These are phyloP conservation scores for Onthophagus sagittarius DNA, from an alignment of 2,888 invertebrate genomes.

Conservation along the genomic window DNA sequence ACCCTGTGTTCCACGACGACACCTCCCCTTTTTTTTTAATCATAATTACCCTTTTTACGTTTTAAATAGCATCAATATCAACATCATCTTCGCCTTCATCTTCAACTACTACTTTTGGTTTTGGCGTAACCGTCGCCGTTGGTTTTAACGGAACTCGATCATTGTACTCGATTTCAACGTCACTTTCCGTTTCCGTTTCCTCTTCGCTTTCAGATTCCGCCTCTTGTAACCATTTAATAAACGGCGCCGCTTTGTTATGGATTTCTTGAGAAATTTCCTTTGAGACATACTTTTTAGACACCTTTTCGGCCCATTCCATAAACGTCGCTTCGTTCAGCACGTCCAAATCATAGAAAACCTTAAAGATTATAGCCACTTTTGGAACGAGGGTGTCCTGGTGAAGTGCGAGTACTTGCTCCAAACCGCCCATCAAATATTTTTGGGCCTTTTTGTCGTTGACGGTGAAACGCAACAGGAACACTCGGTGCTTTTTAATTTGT, in stretches of 20 bases:
- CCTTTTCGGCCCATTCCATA: slow-evolving; percentile 92
- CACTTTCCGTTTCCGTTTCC: slow-evolving; percentile 56
- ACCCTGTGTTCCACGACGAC: neutral
- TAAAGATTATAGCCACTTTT: slow-evolving; percentile 58
- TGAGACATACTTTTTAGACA: slow-evolving; percentile 86
- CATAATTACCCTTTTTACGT: neutral
- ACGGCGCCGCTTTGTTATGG: slow-evolving; percentile 85
- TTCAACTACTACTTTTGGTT: slow-evolving; percentile 51
- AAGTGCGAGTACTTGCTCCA: slow-evolving; percentile 87
- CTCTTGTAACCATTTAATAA: slow-evolving; percentile 95
- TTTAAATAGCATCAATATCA: slow-evolving; percentile 90
- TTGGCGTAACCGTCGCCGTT: slow-evolving; percentile 40
- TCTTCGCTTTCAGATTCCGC: slow-evolving; percentile 91
- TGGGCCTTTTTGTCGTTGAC: slow-evolving; percentile 80
- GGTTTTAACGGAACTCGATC: slow-evolving; percentile 81
- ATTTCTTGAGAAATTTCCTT: slow-evolving; percentile 90
- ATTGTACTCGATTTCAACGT: slow-evolving; percentile 80
- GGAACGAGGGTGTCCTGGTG: slow-evolving; percentile 76
- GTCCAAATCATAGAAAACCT: slow-evolving; percentile 86
- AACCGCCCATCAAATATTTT: slow-evolving; percentile 88
- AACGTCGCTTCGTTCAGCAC: slow-evolving; percentile 92
- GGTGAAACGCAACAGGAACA: slow-evolving; percentile 76
- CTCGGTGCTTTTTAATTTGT: slow-evolving; percentile 65
- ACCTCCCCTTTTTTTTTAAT: slow-evolving; percentile 57
- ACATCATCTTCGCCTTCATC: slow-evolving; percentile 83